Conservation (phyloP, 2,888 invertebrate species). For the Eudemis profundana region DNA sequence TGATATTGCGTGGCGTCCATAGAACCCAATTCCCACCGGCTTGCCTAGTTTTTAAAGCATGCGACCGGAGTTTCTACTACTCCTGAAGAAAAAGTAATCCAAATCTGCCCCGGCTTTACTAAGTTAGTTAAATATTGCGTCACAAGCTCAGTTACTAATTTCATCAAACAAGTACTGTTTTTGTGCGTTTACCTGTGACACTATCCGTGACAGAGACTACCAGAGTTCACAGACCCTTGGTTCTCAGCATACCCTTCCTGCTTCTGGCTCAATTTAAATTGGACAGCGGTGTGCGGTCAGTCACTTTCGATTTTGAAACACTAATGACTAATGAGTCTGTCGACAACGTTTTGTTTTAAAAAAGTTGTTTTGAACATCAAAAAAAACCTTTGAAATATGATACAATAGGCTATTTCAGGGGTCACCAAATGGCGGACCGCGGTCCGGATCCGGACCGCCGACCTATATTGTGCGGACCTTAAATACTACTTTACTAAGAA, state of each 20-base stretch:
- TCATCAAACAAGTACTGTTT: neutral
- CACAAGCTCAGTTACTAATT: neutral
- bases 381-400: neutral
- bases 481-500: too few species aligned
- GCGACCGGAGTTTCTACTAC: too few species aligned
- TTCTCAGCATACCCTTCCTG: neutral
- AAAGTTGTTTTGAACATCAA: neutral
- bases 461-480: too few species aligned
- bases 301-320: constrained; percentile 12
- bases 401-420: too few species aligned
- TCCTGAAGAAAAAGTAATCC: too few species aligned
- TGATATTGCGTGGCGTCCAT: too few species aligned
- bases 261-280: neutral
- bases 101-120: too few species aligned
- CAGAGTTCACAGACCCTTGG: neutral
- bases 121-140: neutral
- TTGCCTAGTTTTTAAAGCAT: too few species aligned
- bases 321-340: neutral
- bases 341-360: constrained; percentile 6
- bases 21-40: too few species aligned
- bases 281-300: neutral
- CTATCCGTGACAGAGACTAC: neutral
- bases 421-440: too few species aligned
- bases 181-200: constrained; percentile 1
- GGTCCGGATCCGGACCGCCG: too few species aligned